Evolutionary conservation across 1,140 invertebrate genomes (phyloP), one percentile per base, ranked within the genome.

Genomic region (Hydropsyche tenuis): DNA sequence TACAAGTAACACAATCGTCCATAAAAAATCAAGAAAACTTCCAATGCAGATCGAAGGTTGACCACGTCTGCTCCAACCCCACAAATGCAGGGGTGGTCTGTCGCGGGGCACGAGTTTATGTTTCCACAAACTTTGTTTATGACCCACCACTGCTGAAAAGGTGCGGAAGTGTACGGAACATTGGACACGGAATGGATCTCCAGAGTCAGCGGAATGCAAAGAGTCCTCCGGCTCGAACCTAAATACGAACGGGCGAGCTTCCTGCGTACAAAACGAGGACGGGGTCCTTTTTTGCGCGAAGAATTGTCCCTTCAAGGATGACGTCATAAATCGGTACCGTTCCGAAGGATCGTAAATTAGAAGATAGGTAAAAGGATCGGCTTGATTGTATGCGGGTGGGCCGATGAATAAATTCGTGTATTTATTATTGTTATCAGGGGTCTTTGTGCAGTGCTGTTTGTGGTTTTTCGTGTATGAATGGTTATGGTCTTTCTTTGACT

Each of bases 51-150:
- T 51, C 18, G 18, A 51, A 51, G 4, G 46, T 14, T 16, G 5
- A 3, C 46, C 46, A 20, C 5, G 3, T 20, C 4, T 5, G 46
- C 46, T n/a, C 14, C 46, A 16, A 51, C 30, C 30, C 30, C 30
- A 2, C 27, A 25, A 14, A 48, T 16, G 48, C 48, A 23, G 46
- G 68, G 68, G 48, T 70, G 68, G 48, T 70, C 68, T 70, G 68
- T 56, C 48, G 53, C 45, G 66, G 25, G 16, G 45, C 51, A 43
- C 22, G 30, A 72, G 56, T 76, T 76, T 76, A 73, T 76, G 75
- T 76, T 76, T 73, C 75, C 72, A 65, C 65, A 75, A 73, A 76
- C 72, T 76, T 76, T 73, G 75, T 76, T 73, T 76, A 76, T 73
- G 30, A 62, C 64, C 69, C 45, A 48, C 3, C 30, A 37, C 30